Conservation (phyloP, 2,797 vertebrate genomes). For the Phataginus tetradactyla region DNA sequence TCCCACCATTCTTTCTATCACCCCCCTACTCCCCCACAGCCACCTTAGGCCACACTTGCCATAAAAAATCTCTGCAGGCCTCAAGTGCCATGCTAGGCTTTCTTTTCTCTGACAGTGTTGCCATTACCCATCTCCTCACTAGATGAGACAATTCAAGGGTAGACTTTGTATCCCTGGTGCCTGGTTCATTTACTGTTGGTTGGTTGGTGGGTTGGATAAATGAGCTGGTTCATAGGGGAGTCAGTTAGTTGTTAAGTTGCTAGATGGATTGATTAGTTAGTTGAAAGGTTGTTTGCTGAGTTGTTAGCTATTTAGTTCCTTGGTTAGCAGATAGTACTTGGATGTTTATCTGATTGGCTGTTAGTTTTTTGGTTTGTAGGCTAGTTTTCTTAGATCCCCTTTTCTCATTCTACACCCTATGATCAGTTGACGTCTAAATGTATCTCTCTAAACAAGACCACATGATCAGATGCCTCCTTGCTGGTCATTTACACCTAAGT, state of each 20-base stretch:
- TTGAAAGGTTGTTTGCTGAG: not conserved
- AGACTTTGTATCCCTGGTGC: not conserved
- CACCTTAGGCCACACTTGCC: not conserved
- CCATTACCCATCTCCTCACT: not conserved
- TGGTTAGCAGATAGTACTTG: not conserved
- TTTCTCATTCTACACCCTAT: not conserved
- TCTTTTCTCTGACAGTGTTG: not conserved
- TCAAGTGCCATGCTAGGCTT: not conserved
- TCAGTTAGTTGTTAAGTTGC: not conserved
- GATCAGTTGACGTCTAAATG: not conserved
- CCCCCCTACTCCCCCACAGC: not conserved
- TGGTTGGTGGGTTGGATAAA: not conserved
- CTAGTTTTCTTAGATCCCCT: not conserved
- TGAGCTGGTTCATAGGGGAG: not conserved
- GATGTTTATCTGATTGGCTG: not conserved
- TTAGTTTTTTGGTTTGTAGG: not conserved
- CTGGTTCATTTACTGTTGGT: not conserved
- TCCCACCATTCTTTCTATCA: not conserved
- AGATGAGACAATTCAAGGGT: not conserved
- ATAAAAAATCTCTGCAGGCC: not conserved
- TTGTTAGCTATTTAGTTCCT: not conserved
- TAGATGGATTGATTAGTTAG: not conserved
- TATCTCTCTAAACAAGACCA: not conserved
- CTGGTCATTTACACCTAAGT: not conserved
- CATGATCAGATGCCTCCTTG: not conserved